Evolutionary conservation across 2,113 vertebrate species (phyloP), one percentile per base, ranked within the genome.

Genomic region (Eidolon helvum): DNA sequence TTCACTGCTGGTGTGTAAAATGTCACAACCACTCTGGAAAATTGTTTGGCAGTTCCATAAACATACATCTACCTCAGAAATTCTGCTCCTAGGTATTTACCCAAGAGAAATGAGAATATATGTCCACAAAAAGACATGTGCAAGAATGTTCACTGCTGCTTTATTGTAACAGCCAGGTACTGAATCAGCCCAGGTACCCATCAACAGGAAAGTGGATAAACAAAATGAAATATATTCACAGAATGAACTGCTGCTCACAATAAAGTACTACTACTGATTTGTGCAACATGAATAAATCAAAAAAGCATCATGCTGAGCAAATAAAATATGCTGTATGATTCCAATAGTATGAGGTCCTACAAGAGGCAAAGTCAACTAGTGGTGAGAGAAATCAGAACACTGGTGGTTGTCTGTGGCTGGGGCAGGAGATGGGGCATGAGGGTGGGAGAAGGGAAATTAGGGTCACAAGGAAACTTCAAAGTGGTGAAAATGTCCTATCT

Each of bases 321-420:
- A 28, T 1, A 22, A 21, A 45, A n/a, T 5, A 57, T 26, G 4
- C 4, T 1, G 1, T 0, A 5, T 0, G 7, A 21, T 45, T 24
- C 75, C 9, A 8, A 11, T 5, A 33, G 5, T 24, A 4, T 12
- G 22, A 48, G 61, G 63, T 28, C 9, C 55, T 19, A 28, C 33
- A 50, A 75, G 10, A 35, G 68, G 48, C 59, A 45, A 48, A 79
- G 24, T 30, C 61, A 14, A 4, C 11, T 1, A 0, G 0, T 3
- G 22, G 26, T 9, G 21, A 63, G 43, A 53, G 57, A 22, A 26
- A 28, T 11, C 0, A 38, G 0, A 26, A 18, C 4, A 10, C 5
- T 5, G 5, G 10, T 7, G 5, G 10, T 9, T 8, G 3, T 30
- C 30, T 26, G 63, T 4, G 75, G 24, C 43, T 38, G 66, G 66